Evolutionary conservation across 2,797 vertebrate species (phyloP).

Genomic region (Crocodylus rhombifer): DNA sequence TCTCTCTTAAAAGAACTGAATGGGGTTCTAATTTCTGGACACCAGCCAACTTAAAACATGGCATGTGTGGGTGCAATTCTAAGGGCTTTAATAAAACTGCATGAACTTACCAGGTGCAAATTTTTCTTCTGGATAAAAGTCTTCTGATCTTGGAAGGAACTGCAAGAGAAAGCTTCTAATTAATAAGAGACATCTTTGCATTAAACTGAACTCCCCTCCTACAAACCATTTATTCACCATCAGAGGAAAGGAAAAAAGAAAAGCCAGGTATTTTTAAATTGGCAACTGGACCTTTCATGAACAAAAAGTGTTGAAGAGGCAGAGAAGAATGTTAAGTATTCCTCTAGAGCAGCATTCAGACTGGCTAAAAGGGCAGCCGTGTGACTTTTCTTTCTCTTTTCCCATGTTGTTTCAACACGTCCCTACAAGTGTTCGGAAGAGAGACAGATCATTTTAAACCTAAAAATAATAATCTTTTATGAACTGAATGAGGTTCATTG

Average conservation of each 20-base stretch:
- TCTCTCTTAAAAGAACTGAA: no score
- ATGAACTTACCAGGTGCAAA: accelerated
- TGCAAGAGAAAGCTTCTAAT: background rate
- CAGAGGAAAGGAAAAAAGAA: background rate
- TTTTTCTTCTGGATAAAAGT: background rate
- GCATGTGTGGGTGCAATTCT: background rate
- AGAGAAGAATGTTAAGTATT: background rate
- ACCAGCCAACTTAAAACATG: background rate
- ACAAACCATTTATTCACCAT: background rate
- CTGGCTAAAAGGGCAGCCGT: background rate
- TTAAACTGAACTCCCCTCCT: background rate
- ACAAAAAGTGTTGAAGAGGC: background rate
- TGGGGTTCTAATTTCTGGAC: background rate
- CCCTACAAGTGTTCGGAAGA: background rate
- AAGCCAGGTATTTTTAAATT: background rate
- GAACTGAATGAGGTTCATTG: background rate
- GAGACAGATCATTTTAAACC: background rate
- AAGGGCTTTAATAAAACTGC: background rate
- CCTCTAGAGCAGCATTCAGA: slow-evolving; percentile 14
- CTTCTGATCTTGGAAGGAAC: background rate
- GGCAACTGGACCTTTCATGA: background rate
- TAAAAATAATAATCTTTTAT: background rate
- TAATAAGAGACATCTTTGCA: background rate
- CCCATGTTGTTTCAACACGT: background rate
- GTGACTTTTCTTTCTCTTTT: background rate